Conservation (phyloP, 2,888 invertebrate species). For the Cephalotes varians region DNA sequence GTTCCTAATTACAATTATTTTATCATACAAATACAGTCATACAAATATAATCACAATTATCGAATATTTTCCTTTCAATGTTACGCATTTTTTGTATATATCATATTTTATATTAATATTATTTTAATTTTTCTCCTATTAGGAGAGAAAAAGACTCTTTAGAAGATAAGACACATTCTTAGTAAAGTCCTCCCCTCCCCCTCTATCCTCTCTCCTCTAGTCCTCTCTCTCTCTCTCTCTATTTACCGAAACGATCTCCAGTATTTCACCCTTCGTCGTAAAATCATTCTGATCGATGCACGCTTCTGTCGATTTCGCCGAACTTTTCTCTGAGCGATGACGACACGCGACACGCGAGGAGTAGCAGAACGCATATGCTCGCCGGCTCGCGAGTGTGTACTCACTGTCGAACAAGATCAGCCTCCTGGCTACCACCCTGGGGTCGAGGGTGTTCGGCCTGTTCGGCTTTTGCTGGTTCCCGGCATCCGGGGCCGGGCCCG, state of each 20-base stretch:
- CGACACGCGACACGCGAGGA: conserved; percentile 9
- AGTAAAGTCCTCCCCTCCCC: not conserved
- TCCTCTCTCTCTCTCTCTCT: not conserved
- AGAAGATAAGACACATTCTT: not conserved
- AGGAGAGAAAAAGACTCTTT: not conserved
- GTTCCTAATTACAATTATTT: too few relatives aligned
- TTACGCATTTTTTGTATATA: too few relatives aligned
- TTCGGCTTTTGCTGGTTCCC: conserved; percentile 89
- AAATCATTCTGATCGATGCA: not conserved
- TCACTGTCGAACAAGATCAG: conserved; percentile 86
- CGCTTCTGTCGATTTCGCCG: conserved; percentile 3
- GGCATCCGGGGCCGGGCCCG: conserved; percentile 73
- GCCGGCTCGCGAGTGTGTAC: conserved; percentile 57
- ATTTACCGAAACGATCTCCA: not conserved
- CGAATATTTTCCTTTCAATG: too few relatives aligned
- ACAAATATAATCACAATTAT: too few relatives aligned
- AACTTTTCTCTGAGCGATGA: conserved; percentile 53
- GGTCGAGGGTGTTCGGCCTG: conserved; percentile 92
- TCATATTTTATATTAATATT: not conserved
- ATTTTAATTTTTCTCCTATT: not conserved
- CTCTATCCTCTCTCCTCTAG: too few relatives aligned
- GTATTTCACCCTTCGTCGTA: not conserved
- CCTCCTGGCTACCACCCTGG: conserved; percentile 89
- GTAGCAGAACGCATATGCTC: not conserved
- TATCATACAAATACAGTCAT: too few relatives aligned